These are phyloP conservation scores for Pyrrhosoma nymphula DNA, from an alignment of 2,888 invertebrate species.

Conservation along the genomic window DNA sequence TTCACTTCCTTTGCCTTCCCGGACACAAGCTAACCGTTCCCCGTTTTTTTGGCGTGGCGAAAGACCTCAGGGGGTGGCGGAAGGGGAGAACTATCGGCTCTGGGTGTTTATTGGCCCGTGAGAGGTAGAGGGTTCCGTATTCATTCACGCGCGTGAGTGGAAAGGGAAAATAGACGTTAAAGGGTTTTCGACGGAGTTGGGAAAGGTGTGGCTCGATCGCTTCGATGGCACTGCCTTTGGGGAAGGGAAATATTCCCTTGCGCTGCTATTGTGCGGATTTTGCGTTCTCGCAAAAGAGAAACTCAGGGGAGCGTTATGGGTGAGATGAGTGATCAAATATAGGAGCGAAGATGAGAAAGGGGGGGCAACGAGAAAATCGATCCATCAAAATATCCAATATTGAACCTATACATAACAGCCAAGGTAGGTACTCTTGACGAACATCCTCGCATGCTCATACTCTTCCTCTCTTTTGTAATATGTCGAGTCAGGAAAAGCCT, in stretches of 20 bases:
- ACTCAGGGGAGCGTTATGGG: background rate
- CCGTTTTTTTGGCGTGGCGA: too few species aligned
- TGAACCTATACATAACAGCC: background rate
- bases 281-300: background rate
- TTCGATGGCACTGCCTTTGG: background rate
- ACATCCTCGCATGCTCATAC: too few species aligned
- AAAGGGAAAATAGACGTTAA: background rate
- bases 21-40: too few species aligned
- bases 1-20: too few species aligned
- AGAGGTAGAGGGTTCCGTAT: background rate
- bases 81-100: background rate
- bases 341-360: background rate
- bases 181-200: background rate
- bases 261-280: background rate
- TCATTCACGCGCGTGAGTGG: background rate
- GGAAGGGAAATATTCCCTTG: background rate
- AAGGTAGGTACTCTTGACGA: too few species aligned
- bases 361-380: background rate
- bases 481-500: too few species aligned
- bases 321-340: background rate
- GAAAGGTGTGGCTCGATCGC: conserved; percentile 5
- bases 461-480: too few species aligned
- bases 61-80: too few species aligned
- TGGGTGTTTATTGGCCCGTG: background rate
- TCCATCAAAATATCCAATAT: background rate